A percentile compares a stretch with the other conserved stretches of the same genome.
These are phyloP conservation scores for Chrysomallon squamiferum DNA, from an alignment of 1,140 invertebrate genomes.

Conservation along the genomic window DNA sequence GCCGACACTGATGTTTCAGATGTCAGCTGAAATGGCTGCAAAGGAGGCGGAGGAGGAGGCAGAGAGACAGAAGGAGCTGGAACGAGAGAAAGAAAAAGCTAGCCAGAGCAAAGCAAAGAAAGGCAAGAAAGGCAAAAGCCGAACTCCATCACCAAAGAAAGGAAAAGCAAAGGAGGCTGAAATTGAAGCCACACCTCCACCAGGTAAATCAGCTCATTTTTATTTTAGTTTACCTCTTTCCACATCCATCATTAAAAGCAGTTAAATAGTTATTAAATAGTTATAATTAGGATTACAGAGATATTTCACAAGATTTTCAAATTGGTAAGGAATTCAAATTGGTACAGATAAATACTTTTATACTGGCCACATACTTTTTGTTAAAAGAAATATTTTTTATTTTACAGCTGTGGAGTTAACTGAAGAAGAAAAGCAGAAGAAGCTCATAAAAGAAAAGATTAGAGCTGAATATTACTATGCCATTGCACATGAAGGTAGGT, in stretches of 20 bases:
- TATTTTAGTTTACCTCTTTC: no score
- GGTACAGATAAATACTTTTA: no score
- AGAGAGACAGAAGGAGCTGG: slow-evolving; percentile 47
- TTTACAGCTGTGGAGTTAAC: slow-evolving; percentile 43
- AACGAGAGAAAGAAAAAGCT: slow-evolving; percentile 43
- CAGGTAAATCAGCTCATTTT: no score
- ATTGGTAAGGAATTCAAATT: no score
- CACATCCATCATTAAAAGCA: no score
- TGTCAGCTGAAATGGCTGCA: slow-evolving; percentile 46
- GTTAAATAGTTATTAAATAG: no score
- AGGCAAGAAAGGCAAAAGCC: slow-evolving; percentile 49
- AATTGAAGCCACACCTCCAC: slow-evolving; percentile 31
- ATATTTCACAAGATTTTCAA: not conserved
- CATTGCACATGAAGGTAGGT: slow-evolving; percentile 57
- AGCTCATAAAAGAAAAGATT: slow-evolving; percentile 45
- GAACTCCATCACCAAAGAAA: slow-evolving; percentile 60
- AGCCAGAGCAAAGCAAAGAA: slow-evolving; percentile 32
- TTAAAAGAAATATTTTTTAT: no score
- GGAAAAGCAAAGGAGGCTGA: slow-evolving; percentile 42
- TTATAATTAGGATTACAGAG: not conserved
- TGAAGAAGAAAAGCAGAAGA: slow-evolving; percentile 57
- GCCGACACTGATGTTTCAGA: no score
- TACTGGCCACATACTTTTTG: no score
- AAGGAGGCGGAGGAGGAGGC: slow-evolving; percentile 59
- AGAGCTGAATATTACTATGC: slow-evolving; percentile 59